Evolutionary conservation across 2,113 vertebrate genomes (phyloP).

Genomic region (Labrus mixtus): DNA sequence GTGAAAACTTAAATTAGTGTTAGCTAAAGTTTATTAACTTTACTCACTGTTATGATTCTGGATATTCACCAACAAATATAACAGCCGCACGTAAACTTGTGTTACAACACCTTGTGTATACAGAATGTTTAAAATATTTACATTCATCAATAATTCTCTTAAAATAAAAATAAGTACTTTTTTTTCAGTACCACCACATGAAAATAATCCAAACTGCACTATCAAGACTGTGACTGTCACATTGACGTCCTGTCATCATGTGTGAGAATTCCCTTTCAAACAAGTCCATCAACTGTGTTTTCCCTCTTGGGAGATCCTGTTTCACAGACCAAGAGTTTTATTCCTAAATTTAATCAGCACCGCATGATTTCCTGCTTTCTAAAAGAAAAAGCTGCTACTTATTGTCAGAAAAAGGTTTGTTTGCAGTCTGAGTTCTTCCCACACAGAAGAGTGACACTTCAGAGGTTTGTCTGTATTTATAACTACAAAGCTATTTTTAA

Average conservation of each 20-base stretch:
- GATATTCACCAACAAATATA: no score
- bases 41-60: no score
- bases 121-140: no score
- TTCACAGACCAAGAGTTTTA: constrained; percentile 14
- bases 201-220: constrained; percentile 4
- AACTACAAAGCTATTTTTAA: constrained; percentile 1
- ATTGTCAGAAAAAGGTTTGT: background rate
- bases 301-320: constrained; percentile 23
- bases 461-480: constrained; percentile 10
- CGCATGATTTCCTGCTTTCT: background rate
- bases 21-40: no score
- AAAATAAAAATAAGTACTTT: no score
- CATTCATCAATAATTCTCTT: no score
- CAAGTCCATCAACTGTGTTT: background rate
- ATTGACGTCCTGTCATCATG: background rate
- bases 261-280: constrained; percentile 8
- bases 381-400: background rate
- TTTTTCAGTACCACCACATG: no score
- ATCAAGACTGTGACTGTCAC: background rate
- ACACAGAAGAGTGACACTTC: constrained; percentile 5
- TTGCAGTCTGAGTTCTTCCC: background rate
- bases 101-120: no score
- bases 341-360: background rate
- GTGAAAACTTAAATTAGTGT: no score
- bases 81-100: no score